phyloP scores from a whole-genome alignment of 2,113 vertebrate genomes.

The Clupea harengus region DNA sequence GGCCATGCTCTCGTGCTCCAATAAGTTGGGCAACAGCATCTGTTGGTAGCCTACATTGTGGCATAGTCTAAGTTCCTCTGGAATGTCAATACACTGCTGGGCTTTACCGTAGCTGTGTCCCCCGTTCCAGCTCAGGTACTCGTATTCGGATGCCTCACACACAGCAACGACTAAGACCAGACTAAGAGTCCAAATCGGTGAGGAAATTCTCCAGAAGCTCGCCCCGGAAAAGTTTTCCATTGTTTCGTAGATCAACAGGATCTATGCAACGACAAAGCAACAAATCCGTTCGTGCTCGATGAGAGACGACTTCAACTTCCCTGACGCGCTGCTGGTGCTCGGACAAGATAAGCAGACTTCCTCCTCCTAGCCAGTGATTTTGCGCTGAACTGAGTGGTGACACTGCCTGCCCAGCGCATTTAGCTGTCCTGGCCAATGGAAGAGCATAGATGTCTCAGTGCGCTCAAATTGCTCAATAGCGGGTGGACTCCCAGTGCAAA shows the following conservation, averaged over 20 bases:
- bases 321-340: neutral
- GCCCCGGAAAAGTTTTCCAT: neutral
- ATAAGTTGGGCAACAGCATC: constrained; percentile 94
- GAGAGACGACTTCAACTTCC: neutral
- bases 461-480: constrained; percentile 16
- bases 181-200: neutral
- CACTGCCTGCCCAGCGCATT: constrained; percentile 12
- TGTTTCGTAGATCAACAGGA: neutral
- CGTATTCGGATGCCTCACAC: constrained; percentile 76
- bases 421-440: neutral
- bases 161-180: neutral
- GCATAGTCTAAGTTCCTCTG: constrained; percentile 88
- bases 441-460: neutral
- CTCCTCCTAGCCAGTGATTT: neutral
- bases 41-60: constrained; percentile 87
- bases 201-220: neutral
- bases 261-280: neutral
- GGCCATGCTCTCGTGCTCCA: constrained; percentile 94
- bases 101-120: constrained; percentile 83
- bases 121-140: constrained; percentile 84
- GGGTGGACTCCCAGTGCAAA: neutral
- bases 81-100: constrained; percentile 91
- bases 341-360: constrained; percentile 19
- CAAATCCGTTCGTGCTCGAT: constrained; percentile 9
- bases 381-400: neutral